phyloP scores from a whole-genome alignment of 2,888 invertebrate genomes.

The Nomada ferruginata region DNA sequence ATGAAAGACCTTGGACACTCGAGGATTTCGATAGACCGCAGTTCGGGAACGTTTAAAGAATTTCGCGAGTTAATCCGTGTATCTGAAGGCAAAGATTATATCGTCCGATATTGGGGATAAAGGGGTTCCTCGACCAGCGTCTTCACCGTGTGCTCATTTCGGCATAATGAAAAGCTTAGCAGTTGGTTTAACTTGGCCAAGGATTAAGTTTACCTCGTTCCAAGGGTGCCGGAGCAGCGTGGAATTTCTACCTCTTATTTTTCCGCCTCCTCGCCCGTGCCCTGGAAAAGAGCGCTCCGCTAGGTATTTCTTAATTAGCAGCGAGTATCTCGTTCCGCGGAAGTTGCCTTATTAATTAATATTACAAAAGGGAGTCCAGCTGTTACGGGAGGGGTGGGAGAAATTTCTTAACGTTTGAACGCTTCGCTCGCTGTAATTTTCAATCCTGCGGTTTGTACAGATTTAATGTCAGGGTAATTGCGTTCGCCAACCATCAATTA shows the following conservation, averaged over 20 bases:
- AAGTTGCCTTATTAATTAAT: conserved; percentile 75
- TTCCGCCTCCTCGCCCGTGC: conserved; percentile 69
- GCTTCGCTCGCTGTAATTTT: not conserved
- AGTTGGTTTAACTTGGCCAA: conserved; percentile 75
- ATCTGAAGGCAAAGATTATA: conserved; percentile 18
- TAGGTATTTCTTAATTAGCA: conserved; percentile 77
- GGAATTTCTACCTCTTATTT: conserved; percentile 77
- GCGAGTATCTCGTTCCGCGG: conserved; percentile 70
- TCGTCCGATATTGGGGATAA: conserved; percentile 28
- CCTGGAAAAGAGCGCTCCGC: conserved; percentile 66
- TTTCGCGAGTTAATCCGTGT: conserved; percentile 17
- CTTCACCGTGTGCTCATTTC: conserved; percentile 58
- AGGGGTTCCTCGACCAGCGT: conserved; percentile 25
- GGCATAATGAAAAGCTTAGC: conserved; percentile 76
- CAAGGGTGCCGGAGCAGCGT: conserved; percentile 70
- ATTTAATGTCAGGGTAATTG: not conserved
- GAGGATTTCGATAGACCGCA: not conserved
- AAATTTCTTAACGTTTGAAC: conserved; percentile 16
- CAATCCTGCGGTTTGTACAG: not conserved
- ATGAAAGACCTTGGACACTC: not conserved
- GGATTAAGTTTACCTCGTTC: conserved; percentile 77
- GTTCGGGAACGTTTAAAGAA: not conserved
- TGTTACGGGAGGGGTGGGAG: not conserved
- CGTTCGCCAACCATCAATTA: not conserved
- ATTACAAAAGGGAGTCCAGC: conserved; percentile 59